Evolutionary conservation across 2,797 vertebrate genomes (phyloP).

Genomic region (Eurystomus glaucurus): DNA sequence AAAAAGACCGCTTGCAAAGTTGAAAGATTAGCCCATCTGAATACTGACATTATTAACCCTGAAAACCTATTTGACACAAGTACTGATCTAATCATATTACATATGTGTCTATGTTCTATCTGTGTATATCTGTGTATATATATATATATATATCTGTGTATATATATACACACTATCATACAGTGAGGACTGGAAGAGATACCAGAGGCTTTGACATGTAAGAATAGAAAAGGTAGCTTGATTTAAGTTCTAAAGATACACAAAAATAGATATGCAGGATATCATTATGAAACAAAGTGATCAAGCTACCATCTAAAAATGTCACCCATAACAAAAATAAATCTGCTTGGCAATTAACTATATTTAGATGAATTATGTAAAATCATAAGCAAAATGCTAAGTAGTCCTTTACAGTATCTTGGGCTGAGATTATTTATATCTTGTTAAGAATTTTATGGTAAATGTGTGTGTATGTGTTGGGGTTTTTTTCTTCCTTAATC

Average conservation of each 20-base stretch:
- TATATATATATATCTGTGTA: no score
- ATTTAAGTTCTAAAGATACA: slow-evolving; percentile 1
- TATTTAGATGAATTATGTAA: slow-evolving; percentile 76
- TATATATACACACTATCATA: neutral
- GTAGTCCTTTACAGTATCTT: slow-evolving; percentile 48
- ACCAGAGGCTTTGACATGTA: neutral
- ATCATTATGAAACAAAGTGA: slow-evolving; percentile 70
- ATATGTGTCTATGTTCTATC: neutral
- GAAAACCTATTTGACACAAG: neutral
- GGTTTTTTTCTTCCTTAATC: neutral
- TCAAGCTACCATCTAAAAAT: slow-evolving; percentile 69
- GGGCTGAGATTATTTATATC: slow-evolving; percentile 72
- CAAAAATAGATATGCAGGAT: slow-evolving; percentile 30
- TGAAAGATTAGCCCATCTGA: neutral
- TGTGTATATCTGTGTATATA: no score
- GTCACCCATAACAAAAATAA: slow-evolving; percentile 73
- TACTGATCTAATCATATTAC: neutral
- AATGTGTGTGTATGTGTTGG: neutral
- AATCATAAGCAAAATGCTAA: slow-evolving; percentile 75
- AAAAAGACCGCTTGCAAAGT: neutral
- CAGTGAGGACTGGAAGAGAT: neutral
- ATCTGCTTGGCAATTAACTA: slow-evolving; percentile 62
- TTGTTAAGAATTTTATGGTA: slow-evolving; percentile 61
- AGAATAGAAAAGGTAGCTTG: slow-evolving; percentile 28
- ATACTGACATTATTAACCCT: neutral